A percentile compares a stretch with the other conserved stretches of the same genome.
Conservation (phyloP, 2,888 invertebrate species). For the Cecidostiba fungosa region DNA sequence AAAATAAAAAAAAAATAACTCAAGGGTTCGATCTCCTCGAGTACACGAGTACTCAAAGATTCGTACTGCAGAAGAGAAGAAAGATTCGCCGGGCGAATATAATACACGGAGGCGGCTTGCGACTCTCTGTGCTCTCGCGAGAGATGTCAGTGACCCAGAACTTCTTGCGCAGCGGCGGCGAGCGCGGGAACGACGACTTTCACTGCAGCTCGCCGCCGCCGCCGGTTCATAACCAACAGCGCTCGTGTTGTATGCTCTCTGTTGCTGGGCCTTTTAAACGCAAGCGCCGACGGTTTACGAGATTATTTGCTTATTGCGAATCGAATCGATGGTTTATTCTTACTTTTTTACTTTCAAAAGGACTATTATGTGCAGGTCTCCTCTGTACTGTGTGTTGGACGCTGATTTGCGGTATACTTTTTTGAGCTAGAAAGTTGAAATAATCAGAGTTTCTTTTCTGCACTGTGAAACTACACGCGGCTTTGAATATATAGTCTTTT, state of each 20-base stretch:
- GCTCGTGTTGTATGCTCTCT: neutral
- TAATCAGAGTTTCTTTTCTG: no score
- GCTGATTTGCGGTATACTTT: neutral
- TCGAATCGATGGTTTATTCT: neutral
- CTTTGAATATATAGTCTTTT: no score
- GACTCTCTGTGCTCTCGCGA: slow-evolving; percentile 28
- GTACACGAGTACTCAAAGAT: no score
- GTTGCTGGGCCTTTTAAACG: slow-evolving; percentile 41
- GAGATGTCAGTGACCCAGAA: slow-evolving; percentile 74
- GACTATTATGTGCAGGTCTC: no score
- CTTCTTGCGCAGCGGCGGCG: slow-evolving; percentile 64
- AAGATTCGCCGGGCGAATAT: neutral
- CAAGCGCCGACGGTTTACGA: neutral
- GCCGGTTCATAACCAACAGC: neutral
- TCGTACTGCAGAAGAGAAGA: neutral
- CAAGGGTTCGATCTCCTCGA: no score
- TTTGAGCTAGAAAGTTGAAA: no score
- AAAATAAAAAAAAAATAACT: no score
- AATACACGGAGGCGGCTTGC: neutral
- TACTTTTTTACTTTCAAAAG: no score
- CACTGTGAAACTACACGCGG: no score
- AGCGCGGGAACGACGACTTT: slow-evolving; percentile 69
- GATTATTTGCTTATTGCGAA: neutral
- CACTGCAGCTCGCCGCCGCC: slow-evolving; percentile 67
- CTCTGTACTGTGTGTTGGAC: neutral